These are phyloP conservation scores for Pavo muticus DNA, from an alignment of 2,113 vertebrate genomes.

Conservation along the genomic window DNA sequence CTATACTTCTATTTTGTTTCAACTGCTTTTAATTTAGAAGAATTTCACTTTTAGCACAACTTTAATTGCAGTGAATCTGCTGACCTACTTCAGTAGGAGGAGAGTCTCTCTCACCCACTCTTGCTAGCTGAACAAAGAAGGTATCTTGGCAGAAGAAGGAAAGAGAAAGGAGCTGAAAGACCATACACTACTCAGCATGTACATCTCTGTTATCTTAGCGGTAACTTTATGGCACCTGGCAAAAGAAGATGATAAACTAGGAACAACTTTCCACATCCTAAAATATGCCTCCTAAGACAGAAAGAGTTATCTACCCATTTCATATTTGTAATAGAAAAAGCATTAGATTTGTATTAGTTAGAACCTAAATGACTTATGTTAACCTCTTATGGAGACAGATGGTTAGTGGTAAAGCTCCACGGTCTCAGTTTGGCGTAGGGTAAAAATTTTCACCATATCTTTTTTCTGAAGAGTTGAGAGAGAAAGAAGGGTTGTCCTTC, in stretches of 20 bases:
- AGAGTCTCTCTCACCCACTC: accelerated
- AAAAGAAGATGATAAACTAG: neutral
- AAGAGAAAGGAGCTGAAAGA: neutral
- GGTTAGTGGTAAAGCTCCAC: neutral
- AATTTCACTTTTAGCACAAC: neutral
- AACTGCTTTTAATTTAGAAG: neutral
- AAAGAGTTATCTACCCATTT: neutral
- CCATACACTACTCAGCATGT: neutral
- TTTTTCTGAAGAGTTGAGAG: neutral
- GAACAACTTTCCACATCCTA: neutral
- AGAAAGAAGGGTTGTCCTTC: neutral
- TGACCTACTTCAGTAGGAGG: neutral
- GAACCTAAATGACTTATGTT: neutral
- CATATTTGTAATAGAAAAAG: neutral
- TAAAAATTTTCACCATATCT: neutral
- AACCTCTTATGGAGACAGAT: neutral
- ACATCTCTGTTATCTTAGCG: neutral
- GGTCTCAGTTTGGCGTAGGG: neutral
- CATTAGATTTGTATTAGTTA: neutral
- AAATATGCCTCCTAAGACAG: neutral
- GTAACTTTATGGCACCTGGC: neutral
- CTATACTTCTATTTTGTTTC: neutral
- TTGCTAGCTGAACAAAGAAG: neutral
- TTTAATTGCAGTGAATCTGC: neutral
- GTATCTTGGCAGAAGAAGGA: neutral